These are phyloP conservation scores for Phorcus lineatus DNA, from an alignment of 2,888 invertebrate species.

Conservation along the genomic window DNA sequence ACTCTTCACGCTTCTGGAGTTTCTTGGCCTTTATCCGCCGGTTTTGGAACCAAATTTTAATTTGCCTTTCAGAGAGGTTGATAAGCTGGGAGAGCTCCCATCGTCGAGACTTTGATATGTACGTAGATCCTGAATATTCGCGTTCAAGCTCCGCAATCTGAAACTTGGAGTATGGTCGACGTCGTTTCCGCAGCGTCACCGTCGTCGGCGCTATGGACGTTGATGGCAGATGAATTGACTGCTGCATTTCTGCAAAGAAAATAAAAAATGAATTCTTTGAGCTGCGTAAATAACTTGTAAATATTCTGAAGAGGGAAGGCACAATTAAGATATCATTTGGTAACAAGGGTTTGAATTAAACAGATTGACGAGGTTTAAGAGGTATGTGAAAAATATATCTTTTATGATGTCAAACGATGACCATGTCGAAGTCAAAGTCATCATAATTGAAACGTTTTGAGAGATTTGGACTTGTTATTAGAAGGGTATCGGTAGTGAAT, in stretches of 20 bases:
- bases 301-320: too few species aligned
- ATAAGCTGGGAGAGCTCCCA: slow-evolving; percentile 97
- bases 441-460: too few species aligned
- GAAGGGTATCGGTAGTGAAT: too few species aligned
- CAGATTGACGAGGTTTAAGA: too few species aligned
- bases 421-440: too few species aligned
- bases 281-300: too few species aligned
- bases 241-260: slow-evolving; percentile 64
- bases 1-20: slow-evolving; percentile 64
- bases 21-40: slow-evolving; percentile 74
- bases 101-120: slow-evolving; percentile 97
- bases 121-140: slow-evolving; percentile 97
- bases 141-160: slow-evolving; percentile 97
- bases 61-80: slow-evolving; percentile 79
- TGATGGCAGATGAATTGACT: slow-evolving; percentile 67
- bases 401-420: too few species aligned
- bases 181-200: slow-evolving; percentile 84
- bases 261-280: slow-evolving; percentile 17
- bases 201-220: slow-evolving; percentile 69
- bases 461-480: too few species aligned
- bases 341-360: too few species aligned
- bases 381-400: too few species aligned
- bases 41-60: slow-evolving; percentile 76
- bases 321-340: too few species aligned
- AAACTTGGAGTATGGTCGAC: slow-evolving; percentile 98